Conservation (phyloP, 2,888 invertebrate species). For the Eubasilissa splendida region DNA sequence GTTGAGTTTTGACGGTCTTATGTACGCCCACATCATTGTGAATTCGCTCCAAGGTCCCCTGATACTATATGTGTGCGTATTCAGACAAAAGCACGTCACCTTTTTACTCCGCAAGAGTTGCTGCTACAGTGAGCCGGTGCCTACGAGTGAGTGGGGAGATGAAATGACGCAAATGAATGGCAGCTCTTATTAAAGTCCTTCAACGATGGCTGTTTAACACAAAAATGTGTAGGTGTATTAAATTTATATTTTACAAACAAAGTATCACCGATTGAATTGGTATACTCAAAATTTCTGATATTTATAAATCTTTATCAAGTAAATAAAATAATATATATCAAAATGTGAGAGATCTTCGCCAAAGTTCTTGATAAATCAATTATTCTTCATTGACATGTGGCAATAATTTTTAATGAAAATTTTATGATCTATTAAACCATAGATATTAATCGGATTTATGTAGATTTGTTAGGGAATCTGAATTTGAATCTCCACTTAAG, state of each 20-base stretch:
- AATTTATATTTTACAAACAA: too few species aligned
- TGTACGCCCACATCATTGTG: slow-evolving; percentile 83
- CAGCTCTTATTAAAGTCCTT: slow-evolving; percentile 65
- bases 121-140: slow-evolving; percentile 82
- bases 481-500: too few species aligned
- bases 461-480: too few species aligned
- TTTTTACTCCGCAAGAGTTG: slow-evolving; percentile 86
- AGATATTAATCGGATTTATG: neutral
- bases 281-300: slow-evolving; percentile 7
- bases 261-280: neutral
- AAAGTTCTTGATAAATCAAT: slow-evolving; percentile 13
- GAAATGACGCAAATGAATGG: slow-evolving; percentile 92
- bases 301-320: slow-evolving; percentile 4
- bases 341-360: neutral
- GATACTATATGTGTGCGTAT: slow-evolving; percentile 83
- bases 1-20: slow-evolving; percentile 80
- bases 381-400: slow-evolving; percentile 8
- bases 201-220: too few species aligned
- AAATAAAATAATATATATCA: neutral
- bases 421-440: neutral
- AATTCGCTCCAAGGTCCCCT: slow-evolving; percentile 84
- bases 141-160: slow-evolving; percentile 89
- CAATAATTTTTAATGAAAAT: slow-evolving; percentile 6
- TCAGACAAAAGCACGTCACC: slow-evolving; percentile 85
- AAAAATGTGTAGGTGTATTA: too few species aligned